These are phyloP conservation scores for Caenorhabditis auriculariae DNA, from an alignment of 2,888 invertebrate species.

Conservation along the genomic window DNA sequence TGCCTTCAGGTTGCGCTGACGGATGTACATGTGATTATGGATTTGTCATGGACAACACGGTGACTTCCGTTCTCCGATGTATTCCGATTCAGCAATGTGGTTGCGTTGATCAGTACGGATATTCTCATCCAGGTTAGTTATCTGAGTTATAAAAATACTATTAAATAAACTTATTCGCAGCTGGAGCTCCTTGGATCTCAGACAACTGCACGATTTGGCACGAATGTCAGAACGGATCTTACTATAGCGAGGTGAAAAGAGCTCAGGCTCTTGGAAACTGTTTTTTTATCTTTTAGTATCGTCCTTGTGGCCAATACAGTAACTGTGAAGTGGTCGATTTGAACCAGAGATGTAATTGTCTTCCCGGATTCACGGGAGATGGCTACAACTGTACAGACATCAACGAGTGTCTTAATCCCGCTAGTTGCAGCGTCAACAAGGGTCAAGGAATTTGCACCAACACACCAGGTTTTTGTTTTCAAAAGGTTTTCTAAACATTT, in stretches of 20 bases:
- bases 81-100: conserved; percentile 40
- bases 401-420: conserved; percentile 47
- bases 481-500: too few species aligned
- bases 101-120: conserved; percentile 51
- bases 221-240: conserved; percentile 45
- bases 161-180: too few species aligned
- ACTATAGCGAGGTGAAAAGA: conserved; percentile 35
- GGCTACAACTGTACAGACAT: conserved; percentile 47
- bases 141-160: too few species aligned
- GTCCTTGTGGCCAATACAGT: conserved; percentile 37
- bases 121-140: conserved; percentile 38
- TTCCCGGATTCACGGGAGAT: conserved; percentile 42
- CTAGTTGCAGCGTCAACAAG: too few species aligned
- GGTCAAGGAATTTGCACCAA: conserved; percentile 75
- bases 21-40: conserved; percentile 62
- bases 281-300: conserved; percentile 22
- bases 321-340: conserved; percentile 22
- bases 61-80: conserved; percentile 18
- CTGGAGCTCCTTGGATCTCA: conserved; percentile 47
- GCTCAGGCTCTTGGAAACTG: too few species aligned
- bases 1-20: conserved; percentile 44
- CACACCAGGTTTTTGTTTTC: conserved; percentile 64
- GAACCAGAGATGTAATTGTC: conserved; percentile 32
- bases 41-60: conserved; percentile 46
- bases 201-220: conserved; percentile 40